Percentiles rank a stretch among this genome's conserved stretches.
Conservation (phyloP, 2,888 invertebrate genomes). For the Thelaira solivaga region DNA sequence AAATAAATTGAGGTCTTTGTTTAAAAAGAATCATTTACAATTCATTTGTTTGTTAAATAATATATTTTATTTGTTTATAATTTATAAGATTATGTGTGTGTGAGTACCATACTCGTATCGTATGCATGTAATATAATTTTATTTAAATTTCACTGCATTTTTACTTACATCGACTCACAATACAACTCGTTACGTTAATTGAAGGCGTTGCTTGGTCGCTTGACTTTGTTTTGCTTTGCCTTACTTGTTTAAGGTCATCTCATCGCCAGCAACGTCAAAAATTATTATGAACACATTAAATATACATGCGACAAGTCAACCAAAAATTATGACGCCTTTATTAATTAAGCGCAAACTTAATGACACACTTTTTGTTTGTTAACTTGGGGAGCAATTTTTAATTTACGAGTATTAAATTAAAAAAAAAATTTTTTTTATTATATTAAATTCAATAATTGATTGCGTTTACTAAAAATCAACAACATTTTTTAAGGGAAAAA, state of each 20-base stretch:
- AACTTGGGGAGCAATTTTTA: too few relatives aligned
- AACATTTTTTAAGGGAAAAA: too few relatives aligned
- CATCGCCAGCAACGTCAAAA: not conserved
- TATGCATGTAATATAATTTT: too few relatives aligned
- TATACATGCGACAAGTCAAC: conserved; percentile 6
- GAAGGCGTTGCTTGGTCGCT: conserved; percentile 49
- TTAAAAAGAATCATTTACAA: conserved; percentile 39
- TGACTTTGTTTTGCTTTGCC: too few relatives aligned
- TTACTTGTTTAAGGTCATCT: conserved; percentile 46
- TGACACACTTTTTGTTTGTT: conserved; percentile 15
- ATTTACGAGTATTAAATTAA: too few relatives aligned
- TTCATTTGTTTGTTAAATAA: conserved; percentile 41
- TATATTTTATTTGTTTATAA: conserved; percentile 29
- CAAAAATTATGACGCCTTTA: conserved; percentile 27
- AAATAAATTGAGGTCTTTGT: conserved; percentile 38
- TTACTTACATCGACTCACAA: not conserved
- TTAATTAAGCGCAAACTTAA: conserved; percentile 9
- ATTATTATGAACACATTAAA: too few relatives aligned
- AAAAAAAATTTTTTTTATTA: too few relatives aligned
- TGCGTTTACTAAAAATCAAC: too few relatives aligned
- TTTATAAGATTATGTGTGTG: too few relatives aligned
- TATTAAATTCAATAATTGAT: too few relatives aligned
- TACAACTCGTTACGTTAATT: conserved; percentile 35
- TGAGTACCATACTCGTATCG: too few relatives aligned
- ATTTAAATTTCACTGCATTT: conserved; percentile 11